A percentile compares a stretch with the other conserved stretches of the same genome.
phyloP scores from a whole-genome alignment of 2,113 vertebrate species.

The Paramormyrops kingsleyae region DNA sequence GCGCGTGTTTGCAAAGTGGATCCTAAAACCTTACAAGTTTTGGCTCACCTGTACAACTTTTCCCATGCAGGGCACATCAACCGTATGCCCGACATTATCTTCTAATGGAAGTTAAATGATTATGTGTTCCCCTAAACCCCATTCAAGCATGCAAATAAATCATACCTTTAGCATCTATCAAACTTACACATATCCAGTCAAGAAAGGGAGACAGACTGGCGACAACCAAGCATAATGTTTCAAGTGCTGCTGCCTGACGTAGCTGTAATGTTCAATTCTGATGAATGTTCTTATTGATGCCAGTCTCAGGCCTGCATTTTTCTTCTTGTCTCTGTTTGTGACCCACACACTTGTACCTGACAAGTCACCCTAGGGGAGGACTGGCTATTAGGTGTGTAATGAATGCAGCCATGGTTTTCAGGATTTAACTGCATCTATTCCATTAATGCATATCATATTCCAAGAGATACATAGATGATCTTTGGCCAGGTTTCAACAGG shows the following conservation, averaged over 20 bases:
- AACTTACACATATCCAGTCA: slow-evolving; percentile 15
- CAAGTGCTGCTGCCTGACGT: slow-evolving; percentile 39
- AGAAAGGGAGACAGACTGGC: slow-evolving; percentile 27
- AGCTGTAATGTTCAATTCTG: slow-evolving; percentile 42
- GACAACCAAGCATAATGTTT: slow-evolving; percentile 49
- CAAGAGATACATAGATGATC: slow-evolving; percentile 19
- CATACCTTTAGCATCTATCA: background rate
- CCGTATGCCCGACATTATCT: background rate
- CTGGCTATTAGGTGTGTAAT: background rate
- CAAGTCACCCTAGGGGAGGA: slow-evolving; percentile 23
- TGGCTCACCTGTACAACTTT: background rate
- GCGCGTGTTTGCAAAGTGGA: background rate
- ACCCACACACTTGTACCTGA: slow-evolving; percentile 31
- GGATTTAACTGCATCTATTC: slow-evolving; percentile 22
- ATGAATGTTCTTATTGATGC: slow-evolving; percentile 35
- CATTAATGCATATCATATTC: slow-evolving; percentile 11
- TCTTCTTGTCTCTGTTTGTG: slow-evolving; percentile 39
- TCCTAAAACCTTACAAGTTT: background rate
- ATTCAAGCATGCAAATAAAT: background rate
- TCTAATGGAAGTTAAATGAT: background rate
- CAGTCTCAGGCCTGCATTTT: slow-evolving; percentile 34
- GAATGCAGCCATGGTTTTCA: slow-evolving; percentile 12
- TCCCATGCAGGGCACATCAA: background rate
- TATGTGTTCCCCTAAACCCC: background rate
- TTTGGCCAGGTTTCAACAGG: background rate